These are phyloP conservation scores for Cyprinodon variegatus DNA, from an alignment of 2,113 vertebrate species.

Conservation along the genomic window DNA sequence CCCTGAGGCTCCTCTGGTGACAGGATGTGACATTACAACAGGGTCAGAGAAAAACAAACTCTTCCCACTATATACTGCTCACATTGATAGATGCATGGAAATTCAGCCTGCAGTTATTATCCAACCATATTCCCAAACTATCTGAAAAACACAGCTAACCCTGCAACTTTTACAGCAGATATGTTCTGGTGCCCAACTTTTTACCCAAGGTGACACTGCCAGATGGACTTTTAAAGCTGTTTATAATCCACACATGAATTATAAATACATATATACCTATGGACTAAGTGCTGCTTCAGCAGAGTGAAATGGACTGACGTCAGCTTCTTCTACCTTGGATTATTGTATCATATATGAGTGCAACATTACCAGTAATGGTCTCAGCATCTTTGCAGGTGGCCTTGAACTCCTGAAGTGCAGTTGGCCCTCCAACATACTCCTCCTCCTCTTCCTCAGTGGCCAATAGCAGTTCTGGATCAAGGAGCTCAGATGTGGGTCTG, in stretches of 20 bases:
- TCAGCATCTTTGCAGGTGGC: slow-evolving; percentile 90
- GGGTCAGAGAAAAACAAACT: slow-evolving; percentile 61
- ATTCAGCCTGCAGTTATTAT: not conserved
- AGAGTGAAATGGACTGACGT: slow-evolving; percentile 23
- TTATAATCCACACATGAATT: slow-evolving; percentile 15
- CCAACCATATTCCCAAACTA: not conserved
- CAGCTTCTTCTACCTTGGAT: slow-evolving; percentile 2
- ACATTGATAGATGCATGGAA: slow-evolving; percentile 6
- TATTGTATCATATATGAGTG: slow-evolving; percentile 13
- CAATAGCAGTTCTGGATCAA: slow-evolving; percentile 74
- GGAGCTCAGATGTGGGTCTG: slow-evolving; percentile 46
- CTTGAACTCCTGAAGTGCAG: slow-evolving; percentile 68
- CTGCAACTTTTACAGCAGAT: not conserved
- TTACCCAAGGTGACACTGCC: not conserved
- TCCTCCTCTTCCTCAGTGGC: slow-evolving; percentile 79
- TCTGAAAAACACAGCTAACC: not conserved
- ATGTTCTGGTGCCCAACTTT: not conserved
- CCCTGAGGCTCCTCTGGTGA: slow-evolving; percentile 49
- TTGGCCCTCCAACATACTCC: slow-evolving; percentile 85
- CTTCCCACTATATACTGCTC: slow-evolving; percentile 51
- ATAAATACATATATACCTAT: slow-evolving; percentile 8
- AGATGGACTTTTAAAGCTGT: not conserved
- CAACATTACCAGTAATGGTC: slow-evolving; percentile 93
- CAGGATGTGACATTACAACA: slow-evolving; percentile 69
- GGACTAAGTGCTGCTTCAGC: slow-evolving; percentile 11